phyloP scores from a whole-genome alignment of 2,113 vertebrate species.

The Tragelaphus scriptus region DNA sequence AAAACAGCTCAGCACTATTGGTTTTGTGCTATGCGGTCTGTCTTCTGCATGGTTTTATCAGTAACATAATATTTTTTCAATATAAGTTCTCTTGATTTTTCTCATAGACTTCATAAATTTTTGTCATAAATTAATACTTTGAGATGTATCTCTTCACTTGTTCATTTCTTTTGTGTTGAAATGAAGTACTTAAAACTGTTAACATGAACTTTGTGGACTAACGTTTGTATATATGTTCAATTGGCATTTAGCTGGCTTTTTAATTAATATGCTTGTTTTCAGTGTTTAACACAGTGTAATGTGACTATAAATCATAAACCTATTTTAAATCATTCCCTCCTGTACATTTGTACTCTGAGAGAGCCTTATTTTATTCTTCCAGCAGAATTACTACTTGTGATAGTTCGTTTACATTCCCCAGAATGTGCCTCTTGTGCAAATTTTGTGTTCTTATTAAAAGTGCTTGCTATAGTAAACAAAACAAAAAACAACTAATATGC shows the following conservation, averaged over 20 bases:
- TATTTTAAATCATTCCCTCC: conserved; percentile 81
- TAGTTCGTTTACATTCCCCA: conserved; percentile 73
- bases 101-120: conserved; percentile 38
- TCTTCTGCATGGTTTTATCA: conserved; percentile 59
- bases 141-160: conserved; percentile 68
- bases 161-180: conserved; percentile 78
- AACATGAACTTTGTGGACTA: conserved; percentile 73
- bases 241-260: conserved; percentile 76
- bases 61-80: conserved; percentile 56
- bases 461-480: conserved; percentile 64
- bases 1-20: not conserved
- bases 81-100: conserved; percentile 71
- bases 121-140: conserved; percentile 71
- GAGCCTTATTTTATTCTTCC: conserved; percentile 77
- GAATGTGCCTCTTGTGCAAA: conserved; percentile 76
- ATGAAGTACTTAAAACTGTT: conserved; percentile 76
- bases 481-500: not conserved
- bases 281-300: conserved; percentile 78
- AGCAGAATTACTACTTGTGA: conserved; percentile 74
- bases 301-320: conserved; percentile 77
- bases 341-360: conserved; percentile 74
- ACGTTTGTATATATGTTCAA: conserved; percentile 80
- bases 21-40: not conserved
- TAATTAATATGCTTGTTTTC: conserved; percentile 74
- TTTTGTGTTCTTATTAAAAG: conserved; percentile 82